Conservation (phyloP, 2,888 invertebrate genomes). For the Petrophora chlorosata region DNA sequence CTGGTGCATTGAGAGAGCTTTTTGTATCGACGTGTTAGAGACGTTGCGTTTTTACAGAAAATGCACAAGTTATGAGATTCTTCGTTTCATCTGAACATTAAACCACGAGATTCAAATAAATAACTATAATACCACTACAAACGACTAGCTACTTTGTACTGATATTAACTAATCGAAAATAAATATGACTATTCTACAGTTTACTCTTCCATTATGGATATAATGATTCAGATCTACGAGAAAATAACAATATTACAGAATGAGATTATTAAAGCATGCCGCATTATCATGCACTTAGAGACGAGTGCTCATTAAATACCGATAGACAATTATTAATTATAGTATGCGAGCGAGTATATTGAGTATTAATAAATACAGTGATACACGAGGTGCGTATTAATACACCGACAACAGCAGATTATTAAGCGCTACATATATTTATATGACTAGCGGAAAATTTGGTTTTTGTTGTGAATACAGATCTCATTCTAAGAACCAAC, state of each 20-base stretch:
- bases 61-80: conserved; percentile 29
- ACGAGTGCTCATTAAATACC: conserved; percentile 55
- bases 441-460: conserved; percentile 72
- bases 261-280: conserved; percentile 68
- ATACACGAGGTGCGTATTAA: conserved; percentile 52
- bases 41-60: conserved; percentile 20
- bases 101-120: conserved; percentile 34
- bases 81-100: conserved; percentile 38
- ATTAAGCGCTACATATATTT: conserved; percentile 66
- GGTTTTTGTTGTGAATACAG: conserved; percentile 59
- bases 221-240: conserved; percentile 58
- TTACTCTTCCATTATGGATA: conserved; percentile 29
- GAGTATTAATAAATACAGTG: conserved; percentile 57
- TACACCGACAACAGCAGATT: conserved; percentile 59
- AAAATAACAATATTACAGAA: conserved; percentile 44
- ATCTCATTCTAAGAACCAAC: conserved; percentile 83
- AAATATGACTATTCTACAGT: conserved; percentile 37
- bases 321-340: conserved; percentile 39
- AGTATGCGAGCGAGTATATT: conserved; percentile 54
- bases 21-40: conserved; percentile 14
- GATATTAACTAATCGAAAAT: conserved; percentile 41
- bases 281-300: conserved; percentile 67
- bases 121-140: conserved; percentile 43
- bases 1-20: conserved; percentile 25
- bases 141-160: conserved; percentile 80